Evolutionary conservation across 2,888 invertebrate genomes (phyloP), one percentile per base, ranked within the genome.

Genomic region (Abrostola tripartita): DNA sequence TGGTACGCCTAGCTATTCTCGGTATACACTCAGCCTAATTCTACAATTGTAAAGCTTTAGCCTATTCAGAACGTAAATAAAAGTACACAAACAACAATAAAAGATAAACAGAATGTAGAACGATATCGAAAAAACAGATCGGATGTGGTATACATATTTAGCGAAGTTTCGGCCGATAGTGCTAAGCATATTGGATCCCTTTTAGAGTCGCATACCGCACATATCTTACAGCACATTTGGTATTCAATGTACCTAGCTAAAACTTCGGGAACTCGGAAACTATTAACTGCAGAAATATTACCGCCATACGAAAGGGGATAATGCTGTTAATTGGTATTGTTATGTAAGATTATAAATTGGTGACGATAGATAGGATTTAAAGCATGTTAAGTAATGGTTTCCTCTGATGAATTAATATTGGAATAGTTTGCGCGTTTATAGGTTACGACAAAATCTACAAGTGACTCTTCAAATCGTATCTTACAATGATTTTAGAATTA

Each of bases 221-320:
- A 44, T 61, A 24, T 35, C 51, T 50, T 47, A 50, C 50, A 42
- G 41, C 11, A 24, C 4, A 50, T 52, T 70, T 54, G 11, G 44
- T 55, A 47, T n/a, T 60, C 60, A 60, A 37, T 11, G 35, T 7
- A n/a, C n/a, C n/a, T n/a, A 49, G 61, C 50, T 58, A 35, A 50
- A 55, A 59, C 14, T 62, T 62, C 6, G 10, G 14, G 36, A 41
- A 41, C 58, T 56, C 14, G 35, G 41, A 41, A 53, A 24, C 52
- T 35, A 12, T 40, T 55, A 54, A 52, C 54, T 47, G 35, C 12
- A 10, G 49, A 36, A 52, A 53, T 38, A 44, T 35, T 54, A 57
- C 14, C 37, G 38, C 10, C 8, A 42, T 6, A 41, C 37, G 47
- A 71, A 71, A 24, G 11, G 12, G n/a, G 7, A 35, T 35, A 52